A percentile compares a stretch with the other conserved stretches of the same genome.
Conservation (phyloP, 1,140 invertebrate species). For the Spodoptera litura region DNA sequence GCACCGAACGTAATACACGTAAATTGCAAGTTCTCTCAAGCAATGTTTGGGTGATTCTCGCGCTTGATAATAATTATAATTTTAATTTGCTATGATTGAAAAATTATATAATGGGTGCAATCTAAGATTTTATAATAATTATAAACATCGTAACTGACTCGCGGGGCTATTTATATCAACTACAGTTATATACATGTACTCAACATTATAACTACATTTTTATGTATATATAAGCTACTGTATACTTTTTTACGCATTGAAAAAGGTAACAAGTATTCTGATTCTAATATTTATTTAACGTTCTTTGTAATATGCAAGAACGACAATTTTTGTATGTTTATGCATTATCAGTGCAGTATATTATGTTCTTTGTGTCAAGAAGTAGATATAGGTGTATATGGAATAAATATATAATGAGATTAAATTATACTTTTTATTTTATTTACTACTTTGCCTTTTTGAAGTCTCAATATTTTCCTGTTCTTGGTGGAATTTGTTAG, state of each 20-base stretch:
- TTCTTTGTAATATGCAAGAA: constrained; percentile 62
- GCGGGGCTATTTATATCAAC: constrained; percentile 22
- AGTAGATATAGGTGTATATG: constrained; percentile 82
- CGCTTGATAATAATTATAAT: constrained; percentile 37
- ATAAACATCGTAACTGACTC: constrained; percentile 29
- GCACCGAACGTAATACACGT: too few species aligned
- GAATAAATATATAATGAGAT: constrained; percentile 71
- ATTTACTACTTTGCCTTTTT: background rate
- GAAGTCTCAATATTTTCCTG: too few species aligned
- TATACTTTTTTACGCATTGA: constrained; percentile 44
- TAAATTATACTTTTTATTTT: constrained; percentile 58
- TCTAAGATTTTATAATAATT: constrained; percentile 14
- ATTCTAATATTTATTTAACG: constrained; percentile 58
- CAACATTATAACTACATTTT: constrained; percentile 44
- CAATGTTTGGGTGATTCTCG: background rate
- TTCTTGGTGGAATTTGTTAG: too few species aligned
- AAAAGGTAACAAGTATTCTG: constrained; percentile 52
- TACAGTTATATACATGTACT: constrained; percentile 33
- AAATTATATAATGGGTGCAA: constrained; percentile 53
- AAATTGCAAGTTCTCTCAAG: background rate
- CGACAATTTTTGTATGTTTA: constrained; percentile 60
- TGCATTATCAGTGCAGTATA: constrained; percentile 53
- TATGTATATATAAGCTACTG: constrained; percentile 41
- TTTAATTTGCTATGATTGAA: constrained; percentile 24
- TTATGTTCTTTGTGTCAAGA: constrained; percentile 74